Evolutionary conservation across 2,113 vertebrate genomes (phyloP).

Genomic region (Numenius arquata): DNA sequence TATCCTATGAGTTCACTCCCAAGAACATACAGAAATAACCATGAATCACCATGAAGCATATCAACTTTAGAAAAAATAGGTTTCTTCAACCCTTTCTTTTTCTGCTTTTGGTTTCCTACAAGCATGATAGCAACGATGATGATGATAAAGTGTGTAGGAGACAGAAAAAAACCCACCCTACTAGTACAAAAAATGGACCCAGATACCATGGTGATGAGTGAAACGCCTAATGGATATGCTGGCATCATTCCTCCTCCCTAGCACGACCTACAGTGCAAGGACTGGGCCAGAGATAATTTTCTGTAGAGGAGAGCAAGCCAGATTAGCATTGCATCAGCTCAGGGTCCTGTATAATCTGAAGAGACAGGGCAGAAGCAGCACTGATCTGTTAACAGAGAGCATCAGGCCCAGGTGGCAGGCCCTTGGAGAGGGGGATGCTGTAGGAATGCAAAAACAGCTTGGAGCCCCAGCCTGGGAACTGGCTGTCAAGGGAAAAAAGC

Average conservation of each 20-base stretch:
- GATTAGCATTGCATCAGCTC: background rate
- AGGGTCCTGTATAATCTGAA: background rate
- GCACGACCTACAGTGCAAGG: background rate
- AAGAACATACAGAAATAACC: background rate
- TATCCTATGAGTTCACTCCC: background rate
- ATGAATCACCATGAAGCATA: background rate
- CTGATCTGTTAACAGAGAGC: background rate
- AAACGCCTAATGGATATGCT: background rate
- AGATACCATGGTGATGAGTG: background rate
- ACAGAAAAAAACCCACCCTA: background rate
- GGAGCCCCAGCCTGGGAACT: background rate
- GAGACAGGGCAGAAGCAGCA: background rate
- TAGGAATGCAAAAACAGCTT: background rate
- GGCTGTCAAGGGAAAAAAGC: background rate
- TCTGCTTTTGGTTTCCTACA: background rate
- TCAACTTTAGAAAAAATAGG: background rate
- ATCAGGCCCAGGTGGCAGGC: background rate
- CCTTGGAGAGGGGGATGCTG: background rate
- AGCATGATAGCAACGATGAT: background rate
- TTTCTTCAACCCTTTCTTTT: background rate
- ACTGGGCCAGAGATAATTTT: background rate
- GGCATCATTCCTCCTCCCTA: background rate
- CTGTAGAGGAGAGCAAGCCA: background rate
- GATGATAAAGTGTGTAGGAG: background rate
- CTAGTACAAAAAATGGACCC: background rate